phyloP scores from a whole-genome alignment of 1,140 invertebrate genomes.

The Centruroides sculpturatus region DNA sequence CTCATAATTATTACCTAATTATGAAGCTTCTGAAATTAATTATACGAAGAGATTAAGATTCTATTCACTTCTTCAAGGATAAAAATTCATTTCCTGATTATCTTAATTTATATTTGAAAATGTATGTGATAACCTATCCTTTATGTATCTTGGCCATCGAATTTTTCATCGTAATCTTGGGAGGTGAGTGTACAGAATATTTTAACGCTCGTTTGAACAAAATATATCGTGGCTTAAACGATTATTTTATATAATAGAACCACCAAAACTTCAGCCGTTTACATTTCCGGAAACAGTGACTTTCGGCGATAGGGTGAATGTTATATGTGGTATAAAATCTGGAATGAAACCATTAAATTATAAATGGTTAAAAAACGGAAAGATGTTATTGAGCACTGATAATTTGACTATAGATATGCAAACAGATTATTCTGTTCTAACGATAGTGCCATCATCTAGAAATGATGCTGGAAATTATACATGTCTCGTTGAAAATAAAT shows the following conservation, averaged over 20 bases:
- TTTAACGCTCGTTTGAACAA: no score
- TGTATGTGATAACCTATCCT: no score
- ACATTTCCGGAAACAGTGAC: constrained; percentile 2
- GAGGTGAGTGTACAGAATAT: no score
- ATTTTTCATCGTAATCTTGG: no score
- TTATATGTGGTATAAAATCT: not conserved
- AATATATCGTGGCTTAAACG: no score
- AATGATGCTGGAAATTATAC: constrained; percentile 64
- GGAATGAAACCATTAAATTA: constrained; percentile 3
- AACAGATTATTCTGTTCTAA: constrained; percentile 2
- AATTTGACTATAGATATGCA: constrained; percentile 1
- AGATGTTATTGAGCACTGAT: not conserved
- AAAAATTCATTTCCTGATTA: no score
- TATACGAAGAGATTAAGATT: no score
- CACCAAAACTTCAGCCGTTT: constrained; percentile 25
- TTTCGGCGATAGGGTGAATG: constrained; percentile 3
- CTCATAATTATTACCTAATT: no score
- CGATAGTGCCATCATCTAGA: not conserved
- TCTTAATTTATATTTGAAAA: no score
- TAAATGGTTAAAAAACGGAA: constrained; percentile 2
- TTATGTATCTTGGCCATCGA: no score
- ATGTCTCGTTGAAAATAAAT: constrained; percentile 82
- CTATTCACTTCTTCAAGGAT: no score
- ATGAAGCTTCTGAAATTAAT: no score
- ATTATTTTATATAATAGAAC: constrained; percentile 10